Conservation (phyloP, 2,797 vertebrate genomes). For the Poecilia gillii region DNA sequence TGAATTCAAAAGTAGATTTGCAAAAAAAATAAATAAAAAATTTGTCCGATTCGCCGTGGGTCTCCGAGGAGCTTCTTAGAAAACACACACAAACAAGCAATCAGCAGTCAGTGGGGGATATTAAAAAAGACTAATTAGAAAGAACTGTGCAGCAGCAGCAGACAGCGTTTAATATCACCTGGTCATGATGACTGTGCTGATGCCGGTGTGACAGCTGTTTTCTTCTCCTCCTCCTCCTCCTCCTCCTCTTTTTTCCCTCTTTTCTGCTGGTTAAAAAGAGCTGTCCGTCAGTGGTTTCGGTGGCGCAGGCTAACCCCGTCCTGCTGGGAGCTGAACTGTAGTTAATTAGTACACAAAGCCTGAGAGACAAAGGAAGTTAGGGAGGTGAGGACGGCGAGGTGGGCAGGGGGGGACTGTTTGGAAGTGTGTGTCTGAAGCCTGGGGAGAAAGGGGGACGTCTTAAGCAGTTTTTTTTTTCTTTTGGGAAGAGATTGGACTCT, state of each 20-base stretch:
- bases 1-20: constrained; percentile 49
- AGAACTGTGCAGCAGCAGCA: constrained; percentile 13
- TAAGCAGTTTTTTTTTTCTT: constrained; percentile 16
- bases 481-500: constrained; percentile 10
- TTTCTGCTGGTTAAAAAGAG: constrained; percentile 62
- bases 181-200: constrained; percentile 17
- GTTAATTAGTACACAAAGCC: constrained; percentile 81
- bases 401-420: constrained; percentile 5
- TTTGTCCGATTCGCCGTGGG: constrained; percentile 39
- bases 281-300: constrained; percentile 67
- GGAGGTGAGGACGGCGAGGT: constrained; percentile 34
- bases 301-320: constrained; percentile 66
- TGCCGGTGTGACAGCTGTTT: constrained; percentile 14
- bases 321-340: constrained; percentile 82
- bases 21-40: constrained; percentile 10
- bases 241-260: constrained; percentile 16
- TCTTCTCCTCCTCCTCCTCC: not conserved
- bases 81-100: constrained; percentile 41
- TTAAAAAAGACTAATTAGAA: constrained; percentile 32
- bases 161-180: constrained; percentile 20
- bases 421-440: constrained; percentile 8
- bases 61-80: constrained; percentile 44
- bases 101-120: constrained; percentile 22
- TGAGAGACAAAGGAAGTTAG: constrained; percentile 58
- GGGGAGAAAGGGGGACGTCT: not conserved